Evolutionary conservation across 2,113 vertebrate species (phyloP).

Genomic region (Gallinago paraguaiae): DNA sequence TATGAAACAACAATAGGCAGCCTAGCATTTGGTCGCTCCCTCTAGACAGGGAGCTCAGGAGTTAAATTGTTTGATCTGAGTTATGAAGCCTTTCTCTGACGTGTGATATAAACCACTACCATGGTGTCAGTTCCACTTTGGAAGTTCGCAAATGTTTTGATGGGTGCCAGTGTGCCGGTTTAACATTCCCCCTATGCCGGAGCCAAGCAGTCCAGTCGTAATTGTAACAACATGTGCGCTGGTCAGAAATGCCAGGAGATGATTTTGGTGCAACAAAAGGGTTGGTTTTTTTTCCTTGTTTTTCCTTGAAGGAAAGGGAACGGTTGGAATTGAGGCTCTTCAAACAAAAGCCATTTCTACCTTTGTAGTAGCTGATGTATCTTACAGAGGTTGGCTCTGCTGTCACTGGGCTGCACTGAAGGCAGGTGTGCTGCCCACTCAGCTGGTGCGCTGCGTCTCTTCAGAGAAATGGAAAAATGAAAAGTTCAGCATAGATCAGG

Average conservation of each 20-base stretch:
- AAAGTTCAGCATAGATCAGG: background rate
- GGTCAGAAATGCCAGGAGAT: constrained; percentile 75
- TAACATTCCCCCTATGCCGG: constrained; percentile 73
- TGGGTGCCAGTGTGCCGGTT: constrained; percentile 78
- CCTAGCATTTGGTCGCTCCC: background rate
- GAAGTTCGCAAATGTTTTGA: constrained; percentile 78
- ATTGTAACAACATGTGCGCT: constrained; percentile 79
- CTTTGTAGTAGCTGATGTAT: background rate
- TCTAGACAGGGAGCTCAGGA: constrained; percentile 45
- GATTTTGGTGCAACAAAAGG: constrained; percentile 71
- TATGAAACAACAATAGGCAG: background rate
- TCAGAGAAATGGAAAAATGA: background rate
- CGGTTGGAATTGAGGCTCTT: constrained; percentile 54
- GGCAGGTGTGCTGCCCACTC: background rate
- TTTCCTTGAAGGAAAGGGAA: constrained; percentile 62
- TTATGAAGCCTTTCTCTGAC: constrained; percentile 63
- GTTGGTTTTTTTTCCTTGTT: background rate
- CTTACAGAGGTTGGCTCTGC: background rate
- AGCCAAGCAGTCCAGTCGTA: constrained; percentile 75
- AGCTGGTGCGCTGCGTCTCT: background rate
- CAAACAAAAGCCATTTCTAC: constrained; percentile 60
- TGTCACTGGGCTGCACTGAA: background rate
- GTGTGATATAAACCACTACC: constrained; percentile 75
- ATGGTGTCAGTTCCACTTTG: constrained; percentile 78
- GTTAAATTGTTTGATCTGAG: constrained; percentile 69